Evolutionary conservation across 2,797 vertebrate species (phyloP).

Genomic region (Luscinia megarhynchos): DNA sequence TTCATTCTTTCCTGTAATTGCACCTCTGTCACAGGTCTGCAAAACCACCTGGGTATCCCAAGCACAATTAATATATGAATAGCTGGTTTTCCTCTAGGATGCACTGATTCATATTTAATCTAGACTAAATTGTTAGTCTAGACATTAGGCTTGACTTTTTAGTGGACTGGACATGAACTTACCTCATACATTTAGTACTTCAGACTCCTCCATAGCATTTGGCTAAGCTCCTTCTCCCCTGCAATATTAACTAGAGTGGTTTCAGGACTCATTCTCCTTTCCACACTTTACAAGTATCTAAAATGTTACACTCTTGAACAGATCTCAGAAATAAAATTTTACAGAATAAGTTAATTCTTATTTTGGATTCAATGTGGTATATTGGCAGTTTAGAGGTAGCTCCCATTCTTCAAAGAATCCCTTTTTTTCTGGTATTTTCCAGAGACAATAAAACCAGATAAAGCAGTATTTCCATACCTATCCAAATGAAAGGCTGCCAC

Average conservation of each 20-base stretch:
- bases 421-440: neutral
- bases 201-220: neutral
- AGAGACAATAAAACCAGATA: neutral
- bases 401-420: neutral
- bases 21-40: neutral
- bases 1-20: neutral
- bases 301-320: neutral
- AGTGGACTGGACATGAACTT: neutral
- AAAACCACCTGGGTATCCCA: neutral
- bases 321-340: neutral
- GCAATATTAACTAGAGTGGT: neutral
- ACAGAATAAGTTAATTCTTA: neutral
- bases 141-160: neutral
- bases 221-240: neutral
- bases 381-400: neutral
- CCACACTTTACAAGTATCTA: neutral
- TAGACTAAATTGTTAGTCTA: neutral
- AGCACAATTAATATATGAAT: neutral
- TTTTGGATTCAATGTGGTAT: neutral
- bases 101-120: neutral
- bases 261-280: neutral
- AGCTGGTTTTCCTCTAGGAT: neutral
- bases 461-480: slow-evolving; percentile 79
- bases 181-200: neutral
- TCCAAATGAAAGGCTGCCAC: slow-evolving; percentile 97